These are phyloP conservation scores for Pygathrix nemaeus DNA, from an alignment of 2,113 vertebrate species.

Conservation along the genomic window DNA sequence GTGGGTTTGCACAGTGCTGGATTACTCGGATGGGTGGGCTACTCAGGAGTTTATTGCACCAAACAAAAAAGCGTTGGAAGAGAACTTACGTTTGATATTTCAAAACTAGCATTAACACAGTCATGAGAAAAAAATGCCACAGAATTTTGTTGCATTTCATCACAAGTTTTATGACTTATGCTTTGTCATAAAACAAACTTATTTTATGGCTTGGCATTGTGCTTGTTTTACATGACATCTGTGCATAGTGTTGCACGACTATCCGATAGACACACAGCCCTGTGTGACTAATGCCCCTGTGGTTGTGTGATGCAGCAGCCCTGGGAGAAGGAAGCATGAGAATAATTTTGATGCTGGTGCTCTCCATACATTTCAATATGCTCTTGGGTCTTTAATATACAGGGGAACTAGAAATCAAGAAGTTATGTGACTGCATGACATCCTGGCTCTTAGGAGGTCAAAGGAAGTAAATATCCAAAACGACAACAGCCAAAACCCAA, in stretches of 20 bases:
- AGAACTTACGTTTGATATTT: background rate
- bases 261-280: background rate
- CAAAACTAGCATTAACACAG: background rate
- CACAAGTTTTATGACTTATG: background rate
- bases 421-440: background rate
- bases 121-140: background rate
- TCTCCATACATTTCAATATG: background rate
- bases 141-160: background rate
- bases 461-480: background rate
- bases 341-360: background rate
- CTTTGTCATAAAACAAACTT: background rate
- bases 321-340: fast-evolving
- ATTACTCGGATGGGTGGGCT: background rate
- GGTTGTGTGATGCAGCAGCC: background rate
- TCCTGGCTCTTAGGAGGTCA: background rate
- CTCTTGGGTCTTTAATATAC: background rate
- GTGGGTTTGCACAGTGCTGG: background rate
- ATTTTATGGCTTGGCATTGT: background rate
- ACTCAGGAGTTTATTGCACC: background rate
- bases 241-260: fast-evolving
- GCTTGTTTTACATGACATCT: background rate
- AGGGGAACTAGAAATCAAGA: background rate
- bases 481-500: background rate
- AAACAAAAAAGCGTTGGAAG: background rate
- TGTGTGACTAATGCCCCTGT: background rate